Base-by-base conservation (phyloP, 2,888 invertebrate genomes). In the Microctonus aethiopoides region DNA sequence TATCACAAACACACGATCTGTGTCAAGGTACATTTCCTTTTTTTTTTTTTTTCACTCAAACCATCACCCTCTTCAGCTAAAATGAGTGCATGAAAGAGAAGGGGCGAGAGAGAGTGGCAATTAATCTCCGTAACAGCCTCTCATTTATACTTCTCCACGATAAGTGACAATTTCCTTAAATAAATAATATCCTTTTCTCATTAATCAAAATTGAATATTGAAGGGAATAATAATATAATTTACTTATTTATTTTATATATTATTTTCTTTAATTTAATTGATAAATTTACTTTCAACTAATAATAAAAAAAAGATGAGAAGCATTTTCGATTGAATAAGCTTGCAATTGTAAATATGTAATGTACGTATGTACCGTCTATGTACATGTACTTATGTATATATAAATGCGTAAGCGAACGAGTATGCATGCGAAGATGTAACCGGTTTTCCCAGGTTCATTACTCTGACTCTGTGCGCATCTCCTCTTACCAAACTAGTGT, bases 361-460 rank as follows among this genome's bases (percentile, higher is more conserved):
- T 72, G 56, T 46, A 29, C 63, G 22, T 63, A 32, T 70, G 72
- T 78, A 76, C 76, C 75, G 75, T 74, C 76, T 77, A 77, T 76
- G 75, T 75, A 72, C 64, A 61, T 70, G 64, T 66, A 41, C 56
- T 65, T 41, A 41, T 54, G 22, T 64, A 54, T 34, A 52, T 63
- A 71, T 70, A 61, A 60, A 59, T 54, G 62, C 34, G 68, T 54
- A 59, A 41, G 32, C 65, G 36, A 39, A 51, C n/a, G 75, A 76
- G 78, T 76, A 81, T 78, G 80, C 75, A 76, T 76, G 75, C 73
- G 79, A 78, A 79, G 78, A 81, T 81, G 83, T 80, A 85, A 86
- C 86, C 86, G 86, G 86, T 86, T 70, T 85, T 83, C 78, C 82
- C 83, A 85, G 84, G 86, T 86, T 86, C 86, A 86, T 86, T 86